A percentile compares a stretch with the other conserved stretches of the same genome.
Conservation (phyloP, 2,113 vertebrate species). For the Peromyscus californicus region DNA sequence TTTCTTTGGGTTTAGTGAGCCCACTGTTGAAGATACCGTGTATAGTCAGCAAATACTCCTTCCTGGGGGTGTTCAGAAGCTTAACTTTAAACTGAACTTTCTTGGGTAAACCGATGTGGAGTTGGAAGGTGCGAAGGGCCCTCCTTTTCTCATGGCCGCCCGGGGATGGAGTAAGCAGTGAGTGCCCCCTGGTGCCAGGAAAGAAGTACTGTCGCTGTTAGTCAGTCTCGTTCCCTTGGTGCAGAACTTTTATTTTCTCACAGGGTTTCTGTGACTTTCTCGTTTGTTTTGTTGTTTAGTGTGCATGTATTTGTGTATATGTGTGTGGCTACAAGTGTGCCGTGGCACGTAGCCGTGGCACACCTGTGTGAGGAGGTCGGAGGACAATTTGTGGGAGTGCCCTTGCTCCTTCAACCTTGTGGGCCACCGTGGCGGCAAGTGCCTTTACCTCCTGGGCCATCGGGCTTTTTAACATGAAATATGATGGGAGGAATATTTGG, state of each 20-base stretch:
- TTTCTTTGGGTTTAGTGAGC: slow-evolving; percentile 6
- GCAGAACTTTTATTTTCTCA: slow-evolving; percentile 35
- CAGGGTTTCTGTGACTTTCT: slow-evolving; percentile 53
- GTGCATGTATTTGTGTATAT: background rate
- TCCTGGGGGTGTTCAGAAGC: slow-evolving; percentile 35
- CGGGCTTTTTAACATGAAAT: background rate
- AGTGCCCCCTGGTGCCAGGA: slow-evolving; percentile 76
- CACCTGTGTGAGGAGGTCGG: background rate
- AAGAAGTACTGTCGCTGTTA: slow-evolving; percentile 9
- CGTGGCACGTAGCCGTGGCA: background rate
- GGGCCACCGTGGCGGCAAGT: background rate
- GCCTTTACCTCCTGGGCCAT: background rate
- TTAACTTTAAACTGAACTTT: slow-evolving; percentile 70
- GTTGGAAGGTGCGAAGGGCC: background rate
- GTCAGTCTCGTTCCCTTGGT: background rate
- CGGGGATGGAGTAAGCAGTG: slow-evolving; percentile 42
- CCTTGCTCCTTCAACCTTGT: background rate
- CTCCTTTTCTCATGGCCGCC: slow-evolving; percentile 57
- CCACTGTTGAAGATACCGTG: slow-evolving; percentile 25
- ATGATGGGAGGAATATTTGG: background rate
- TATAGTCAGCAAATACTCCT: slow-evolving; percentile 30
- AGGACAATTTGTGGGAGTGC: background rate
- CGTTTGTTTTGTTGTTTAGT: background rate
- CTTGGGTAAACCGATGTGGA: slow-evolving; percentile 32
- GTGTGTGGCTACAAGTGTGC: background rate